Percentiles rank a stretch among this genome's conserved stretches.
phyloP scores from a whole-genome alignment of 2,113 vertebrate genomes.

The Tauraco erythrolophus region DNA sequence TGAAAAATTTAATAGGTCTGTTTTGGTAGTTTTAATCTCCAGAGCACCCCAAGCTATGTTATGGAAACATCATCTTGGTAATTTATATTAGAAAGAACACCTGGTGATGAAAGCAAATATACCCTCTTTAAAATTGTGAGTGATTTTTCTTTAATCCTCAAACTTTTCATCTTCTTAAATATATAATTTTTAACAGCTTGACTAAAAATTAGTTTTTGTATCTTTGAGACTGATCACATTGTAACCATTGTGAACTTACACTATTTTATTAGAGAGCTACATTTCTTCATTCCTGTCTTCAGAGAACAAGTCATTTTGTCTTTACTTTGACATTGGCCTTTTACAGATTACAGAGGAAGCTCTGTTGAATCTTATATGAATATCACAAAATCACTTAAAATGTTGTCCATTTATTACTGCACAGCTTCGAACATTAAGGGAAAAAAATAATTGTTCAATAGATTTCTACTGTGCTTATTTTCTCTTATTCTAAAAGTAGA shows the following conservation, averaged over 20 bases:
- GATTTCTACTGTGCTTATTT: background rate
- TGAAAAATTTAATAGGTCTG: conserved; percentile 99
- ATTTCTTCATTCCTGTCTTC: conserved; percentile 55
- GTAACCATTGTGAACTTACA: conserved; percentile 67
- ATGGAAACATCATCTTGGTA: conserved; percentile 95
- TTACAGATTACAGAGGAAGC: conserved; percentile 51
- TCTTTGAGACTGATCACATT: conserved; percentile 67
- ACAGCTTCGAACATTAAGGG: background rate
- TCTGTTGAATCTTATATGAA: conserved; percentile 50
- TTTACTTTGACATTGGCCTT: conserved; percentile 69
- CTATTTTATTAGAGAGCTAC: conserved; percentile 57
- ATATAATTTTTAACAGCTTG: conserved; percentile 66
- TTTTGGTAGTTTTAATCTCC: conserved; percentile 95
- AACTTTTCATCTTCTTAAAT: conserved; percentile 77
- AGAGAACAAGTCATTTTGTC: conserved; percentile 68
- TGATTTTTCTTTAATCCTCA: conserved; percentile 74
- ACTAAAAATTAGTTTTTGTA: conserved; percentile 72
- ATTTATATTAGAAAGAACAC: conserved; percentile 95
- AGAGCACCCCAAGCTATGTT: conserved; percentile 89
- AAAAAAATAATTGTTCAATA: conserved; percentile 10
- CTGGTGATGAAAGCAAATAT: conserved; percentile 91
- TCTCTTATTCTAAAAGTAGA: background rate
- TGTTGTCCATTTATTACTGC: conserved; percentile 35
- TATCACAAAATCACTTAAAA: conserved; percentile 56
- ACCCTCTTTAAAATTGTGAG: conserved; percentile 75